Evolutionary conservation across 1,140 invertebrate genomes (phyloP).

Genomic region (Laupala kohalensis): DNA sequence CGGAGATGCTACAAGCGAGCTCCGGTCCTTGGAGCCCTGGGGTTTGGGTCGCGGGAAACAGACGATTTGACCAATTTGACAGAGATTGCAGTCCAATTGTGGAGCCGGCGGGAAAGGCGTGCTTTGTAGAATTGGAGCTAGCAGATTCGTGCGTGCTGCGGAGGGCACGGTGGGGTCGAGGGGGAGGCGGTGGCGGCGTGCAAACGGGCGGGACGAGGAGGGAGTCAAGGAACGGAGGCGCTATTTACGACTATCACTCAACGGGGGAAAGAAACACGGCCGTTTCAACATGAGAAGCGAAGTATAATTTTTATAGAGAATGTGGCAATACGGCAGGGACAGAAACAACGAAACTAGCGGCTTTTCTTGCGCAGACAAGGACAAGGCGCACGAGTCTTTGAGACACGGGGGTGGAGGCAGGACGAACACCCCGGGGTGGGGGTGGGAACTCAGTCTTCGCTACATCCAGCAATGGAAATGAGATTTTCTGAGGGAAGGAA

Average conservation of each 20-base stretch:
- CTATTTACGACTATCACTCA: neutral
- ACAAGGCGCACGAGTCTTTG: too few relatives aligned
- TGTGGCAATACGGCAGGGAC: neutral
- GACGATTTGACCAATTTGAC: neutral
- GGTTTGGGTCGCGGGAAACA: too few relatives aligned
- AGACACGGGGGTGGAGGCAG: too few relatives aligned
- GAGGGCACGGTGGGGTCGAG: neutral
- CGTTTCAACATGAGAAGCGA: neutral
- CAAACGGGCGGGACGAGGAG: too few relatives aligned
- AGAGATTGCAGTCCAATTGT: neutral
- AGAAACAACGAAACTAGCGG: neutral
- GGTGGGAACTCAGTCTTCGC: neutral
- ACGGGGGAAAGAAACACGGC: neutral
- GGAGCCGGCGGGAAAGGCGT: neutral
- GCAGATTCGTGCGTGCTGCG: neutral
- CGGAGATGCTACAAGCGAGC: too few relatives aligned
- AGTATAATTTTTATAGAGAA: neutral
- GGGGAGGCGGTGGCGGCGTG: too few relatives aligned
- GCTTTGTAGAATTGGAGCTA: neutral
- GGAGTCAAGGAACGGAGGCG: too few relatives aligned
- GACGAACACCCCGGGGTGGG: neutral
- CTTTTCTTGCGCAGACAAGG: neutral
- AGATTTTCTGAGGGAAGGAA: neutral
- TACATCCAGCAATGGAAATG: neutral
- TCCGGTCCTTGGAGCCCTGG: neutral